Percentiles rank a stretch among this genome's conserved stretches.
phyloP scores from a whole-genome alignment of 2,888 invertebrate species.

The Dryomyza anilis region DNA sequence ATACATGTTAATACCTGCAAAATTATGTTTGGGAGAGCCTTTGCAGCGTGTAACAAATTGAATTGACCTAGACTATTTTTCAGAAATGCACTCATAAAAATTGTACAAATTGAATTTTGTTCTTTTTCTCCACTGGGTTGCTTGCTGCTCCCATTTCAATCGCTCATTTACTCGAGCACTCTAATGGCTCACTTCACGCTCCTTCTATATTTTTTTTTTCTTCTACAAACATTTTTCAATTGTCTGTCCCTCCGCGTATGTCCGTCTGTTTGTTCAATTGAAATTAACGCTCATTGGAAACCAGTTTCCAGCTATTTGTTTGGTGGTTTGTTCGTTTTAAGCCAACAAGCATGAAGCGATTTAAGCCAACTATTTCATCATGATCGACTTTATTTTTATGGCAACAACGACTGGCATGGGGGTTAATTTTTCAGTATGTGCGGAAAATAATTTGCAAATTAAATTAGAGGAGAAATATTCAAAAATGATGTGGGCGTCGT shows the following conservation, averaged over 20 bases:
- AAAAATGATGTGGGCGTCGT: too few species aligned
- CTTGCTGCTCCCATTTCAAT: not conserved
- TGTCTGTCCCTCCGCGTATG: not conserved
- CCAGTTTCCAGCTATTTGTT: too few species aligned
- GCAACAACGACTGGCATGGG: not conserved
- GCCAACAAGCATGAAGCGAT: not conserved
- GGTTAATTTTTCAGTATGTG: not conserved
- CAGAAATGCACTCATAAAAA: too few species aligned
- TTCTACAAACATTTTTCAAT: too few species aligned
- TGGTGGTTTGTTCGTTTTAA: too few species aligned
- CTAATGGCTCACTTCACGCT: not conserved
- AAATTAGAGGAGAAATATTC: too few species aligned
- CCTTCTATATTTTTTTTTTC: too few species aligned
- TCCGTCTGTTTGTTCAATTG: conserved; percentile 5
- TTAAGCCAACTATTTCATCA: conserved; percentile 6
- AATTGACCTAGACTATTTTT: too few species aligned
- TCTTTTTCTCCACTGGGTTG: conserved; percentile 11
- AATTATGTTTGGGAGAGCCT: too few species aligned
- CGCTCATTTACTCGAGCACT: not conserved
- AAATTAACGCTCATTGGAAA: not conserved
- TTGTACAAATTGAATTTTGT: too few species aligned
- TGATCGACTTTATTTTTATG: conserved; percentile 3
- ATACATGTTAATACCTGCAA: too few species aligned
- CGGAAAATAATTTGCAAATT: not conserved
- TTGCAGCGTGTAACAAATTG: too few species aligned